These are phyloP conservation scores for Papilio dardanus DNA, from an alignment of 1,140 invertebrate genomes.

Conservation along the genomic window DNA sequence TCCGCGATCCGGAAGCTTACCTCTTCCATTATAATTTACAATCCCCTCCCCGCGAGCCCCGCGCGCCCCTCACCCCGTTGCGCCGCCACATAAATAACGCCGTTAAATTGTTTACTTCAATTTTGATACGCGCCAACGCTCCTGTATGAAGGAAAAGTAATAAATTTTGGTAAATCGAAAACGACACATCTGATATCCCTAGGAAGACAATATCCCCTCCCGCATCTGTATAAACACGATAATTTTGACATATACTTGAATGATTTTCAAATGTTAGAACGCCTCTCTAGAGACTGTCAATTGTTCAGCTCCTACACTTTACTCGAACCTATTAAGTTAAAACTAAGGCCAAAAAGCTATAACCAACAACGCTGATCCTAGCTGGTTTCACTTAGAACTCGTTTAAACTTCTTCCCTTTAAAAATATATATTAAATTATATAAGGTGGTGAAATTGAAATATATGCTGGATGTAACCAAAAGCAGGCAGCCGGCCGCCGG, in stretches of 20 bases:
- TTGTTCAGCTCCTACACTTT: too few relatives aligned
- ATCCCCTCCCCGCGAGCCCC: neutral
- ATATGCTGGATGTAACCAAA: slow-evolving; percentile 11
- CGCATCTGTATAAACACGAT: neutral
- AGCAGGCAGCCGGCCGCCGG: neutral
- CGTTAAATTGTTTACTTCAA: slow-evolving; percentile 23
- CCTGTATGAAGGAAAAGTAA: slow-evolving; percentile 8
- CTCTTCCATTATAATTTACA: slow-evolving; percentile 25
- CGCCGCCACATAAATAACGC: slow-evolving; percentile 15
- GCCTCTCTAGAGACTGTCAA: too few relatives aligned
- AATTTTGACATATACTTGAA: neutral
- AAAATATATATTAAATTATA: neutral
- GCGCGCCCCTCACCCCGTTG: neutral
- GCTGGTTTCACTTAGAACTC: too few relatives aligned
- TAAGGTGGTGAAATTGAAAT: neutral
- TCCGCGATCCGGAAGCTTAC: slow-evolving; percentile 21
- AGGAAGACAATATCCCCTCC: slow-evolving; percentile 3
- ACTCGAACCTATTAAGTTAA: too few relatives aligned
- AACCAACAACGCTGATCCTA: too few relatives aligned
- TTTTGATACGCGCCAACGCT: slow-evolving; percentile 7
- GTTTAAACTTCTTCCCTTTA: neutral
- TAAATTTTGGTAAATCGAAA: slow-evolving; percentile 20
- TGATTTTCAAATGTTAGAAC: neutral
- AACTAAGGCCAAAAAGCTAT: too few relatives aligned
- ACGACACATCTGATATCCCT: neutral